Conservation (phyloP, 2,113 vertebrate genomes). For the Clarias batrachus region DNA sequence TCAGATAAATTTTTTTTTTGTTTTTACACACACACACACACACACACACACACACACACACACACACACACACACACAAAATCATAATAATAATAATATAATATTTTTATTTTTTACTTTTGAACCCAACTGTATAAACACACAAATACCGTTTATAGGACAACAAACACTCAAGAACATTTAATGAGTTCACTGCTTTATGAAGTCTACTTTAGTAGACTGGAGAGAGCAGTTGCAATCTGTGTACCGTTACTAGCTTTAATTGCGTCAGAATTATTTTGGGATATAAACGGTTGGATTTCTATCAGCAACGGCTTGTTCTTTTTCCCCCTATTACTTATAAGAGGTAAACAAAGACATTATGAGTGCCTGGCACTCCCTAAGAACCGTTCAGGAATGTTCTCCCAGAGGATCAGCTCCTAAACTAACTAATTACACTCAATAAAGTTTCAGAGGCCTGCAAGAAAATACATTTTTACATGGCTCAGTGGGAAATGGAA, state of each 20-base stretch:
- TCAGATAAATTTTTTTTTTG: too few species aligned
- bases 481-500: conserved; percentile 22
- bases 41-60: too few species aligned
- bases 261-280: conserved; percentile 24
- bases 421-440: conserved; percentile 51
- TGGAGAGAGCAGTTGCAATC: neutral
- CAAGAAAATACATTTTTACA: conserved; percentile 36
- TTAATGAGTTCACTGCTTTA: neutral
- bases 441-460: conserved; percentile 37
- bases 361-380: conserved; percentile 47
- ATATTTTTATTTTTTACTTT: too few species aligned
- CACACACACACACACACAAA: too few species aligned
- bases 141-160: neutral
- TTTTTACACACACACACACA: too few species aligned
- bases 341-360: conserved; percentile 52
- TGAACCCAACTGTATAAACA: neutral
- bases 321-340: conserved; percentile 50
- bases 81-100: too few species aligned
- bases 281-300: conserved; percentile 34
- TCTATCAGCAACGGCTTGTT: conserved; percentile 29
- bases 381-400: conserved; percentile 49
- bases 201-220: neutral
- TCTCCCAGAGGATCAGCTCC: conserved; percentile 46
- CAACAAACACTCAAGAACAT: neutral
- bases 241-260: neutral